Evolutionary conservation across 2,888 invertebrate genomes (phyloP).

Genomic region (Atrina japonica): DNA sequence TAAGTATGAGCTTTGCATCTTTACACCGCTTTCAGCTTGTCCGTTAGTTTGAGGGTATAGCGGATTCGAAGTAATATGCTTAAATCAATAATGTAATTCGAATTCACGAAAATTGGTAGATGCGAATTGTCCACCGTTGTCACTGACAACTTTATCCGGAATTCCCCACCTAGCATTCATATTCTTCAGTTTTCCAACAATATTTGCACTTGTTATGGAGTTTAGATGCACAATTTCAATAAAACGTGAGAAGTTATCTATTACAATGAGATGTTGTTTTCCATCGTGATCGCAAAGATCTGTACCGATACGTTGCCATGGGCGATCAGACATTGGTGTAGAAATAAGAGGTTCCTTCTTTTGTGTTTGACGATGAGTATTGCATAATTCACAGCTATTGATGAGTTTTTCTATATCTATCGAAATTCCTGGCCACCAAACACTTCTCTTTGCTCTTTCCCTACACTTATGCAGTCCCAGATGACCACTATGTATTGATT

Average conservation of each 20-base stretch:
- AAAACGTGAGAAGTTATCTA: conserved; percentile 48
- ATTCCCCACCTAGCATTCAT: conserved; percentile 29
- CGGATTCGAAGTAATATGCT: conserved; percentile 2
- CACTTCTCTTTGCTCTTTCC: conserved; percentile 23
- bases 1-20: conserved; percentile 2
- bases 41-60: conserved; percentile 5
- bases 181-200: conserved; percentile 41
- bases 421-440: conserved; percentile 50
- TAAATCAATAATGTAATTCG: not conserved
- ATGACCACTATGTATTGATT: conserved; percentile 46
- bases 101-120: not conserved
- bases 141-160: conserved; percentile 18
- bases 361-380: conserved; percentile 27
- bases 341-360: conserved; percentile 40
- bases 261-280: conserved; percentile 32
- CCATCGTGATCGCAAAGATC: conserved; percentile 41
- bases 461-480: conserved; percentile 43
- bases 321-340: conserved; percentile 38
- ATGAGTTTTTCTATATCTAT: conserved; percentile 31
- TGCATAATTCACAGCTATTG: conserved; percentile 33
- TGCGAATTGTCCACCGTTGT: conserved; percentile 20
- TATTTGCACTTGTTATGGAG: conserved; percentile 8
- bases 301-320: conserved; percentile 45
- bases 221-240: conserved; percentile 35
- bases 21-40: not conserved